These are phyloP conservation scores for Leptopilina myrica DNA, from an alignment of 2,888 invertebrate species.

Conservation along the genomic window DNA sequence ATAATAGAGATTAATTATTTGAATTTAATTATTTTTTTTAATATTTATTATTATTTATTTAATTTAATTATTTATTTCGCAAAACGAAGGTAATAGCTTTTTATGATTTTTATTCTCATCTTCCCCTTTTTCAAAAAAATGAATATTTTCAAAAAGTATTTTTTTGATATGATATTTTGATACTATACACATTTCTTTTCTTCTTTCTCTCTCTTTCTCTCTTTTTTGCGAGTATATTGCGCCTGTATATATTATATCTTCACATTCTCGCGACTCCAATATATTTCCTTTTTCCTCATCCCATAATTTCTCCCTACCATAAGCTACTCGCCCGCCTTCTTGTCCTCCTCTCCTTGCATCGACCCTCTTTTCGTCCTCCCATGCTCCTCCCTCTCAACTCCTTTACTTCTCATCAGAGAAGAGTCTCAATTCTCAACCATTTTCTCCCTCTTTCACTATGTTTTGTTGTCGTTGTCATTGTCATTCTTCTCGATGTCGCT, in stretches of 20 bases:
- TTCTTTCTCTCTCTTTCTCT: no score
- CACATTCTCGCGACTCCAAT: constrained; percentile 35
- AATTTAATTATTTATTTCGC: no score
- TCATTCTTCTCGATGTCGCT: constrained; percentile 27
- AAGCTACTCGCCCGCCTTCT: constrained; percentile 40
- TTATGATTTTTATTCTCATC: no score
- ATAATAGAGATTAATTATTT: no score
- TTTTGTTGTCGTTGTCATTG: constrained; percentile 34
- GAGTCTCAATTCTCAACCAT: constrained; percentile 30
- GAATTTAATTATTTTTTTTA: no score
- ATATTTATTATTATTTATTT: no score
- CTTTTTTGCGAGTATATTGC: no score
- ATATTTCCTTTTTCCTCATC: constrained; percentile 43
- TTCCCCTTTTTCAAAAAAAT: no score
- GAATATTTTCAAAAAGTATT: no score
- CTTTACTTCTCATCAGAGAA: constrained; percentile 29
- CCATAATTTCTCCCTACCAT: constrained; percentile 34
- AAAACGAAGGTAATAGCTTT: no score
- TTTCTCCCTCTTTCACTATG: constrained; percentile 10
- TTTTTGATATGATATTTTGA: no score
- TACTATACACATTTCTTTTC: no score
- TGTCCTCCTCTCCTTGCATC: constrained; percentile 43
- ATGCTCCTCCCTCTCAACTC: constrained; percentile 42
- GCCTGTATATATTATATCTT: background rate
- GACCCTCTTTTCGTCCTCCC: constrained; percentile 42